Percentiles rank a stretch among this genome's conserved stretches.
These are phyloP conservation scores for Allophyes oxyacanthae DNA, from an alignment of 2,888 invertebrate species.

Conservation along the genomic window DNA sequence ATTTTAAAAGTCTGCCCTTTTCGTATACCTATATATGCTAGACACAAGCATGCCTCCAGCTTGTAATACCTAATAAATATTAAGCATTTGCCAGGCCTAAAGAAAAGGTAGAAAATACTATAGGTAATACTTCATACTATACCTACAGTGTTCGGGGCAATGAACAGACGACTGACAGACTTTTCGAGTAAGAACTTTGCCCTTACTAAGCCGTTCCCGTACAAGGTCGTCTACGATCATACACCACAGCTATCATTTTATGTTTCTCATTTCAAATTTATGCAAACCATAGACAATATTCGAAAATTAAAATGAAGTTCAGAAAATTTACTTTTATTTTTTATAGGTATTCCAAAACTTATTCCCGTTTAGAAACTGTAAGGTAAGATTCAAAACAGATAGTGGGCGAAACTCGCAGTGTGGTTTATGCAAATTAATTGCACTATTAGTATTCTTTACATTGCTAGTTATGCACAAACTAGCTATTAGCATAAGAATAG, in stretches of 20 bases:
- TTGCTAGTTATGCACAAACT: conserved; percentile 46
- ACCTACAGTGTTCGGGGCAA: conserved; percentile 25
- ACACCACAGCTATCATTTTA: conserved; percentile 23
- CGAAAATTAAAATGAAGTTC: not conserved
- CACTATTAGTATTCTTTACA: conserved; percentile 54
- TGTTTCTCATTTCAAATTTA: conserved; percentile 10
- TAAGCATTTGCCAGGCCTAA: too few species aligned
- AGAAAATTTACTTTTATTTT: too few species aligned
- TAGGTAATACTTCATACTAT: not conserved
- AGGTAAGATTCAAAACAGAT: conserved; percentile 7
- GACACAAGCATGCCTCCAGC: too few species aligned
- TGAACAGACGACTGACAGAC: conserved; percentile 44
- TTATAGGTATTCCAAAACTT: too few species aligned
- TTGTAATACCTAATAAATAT: too few species aligned
- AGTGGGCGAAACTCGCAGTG: conserved; percentile 27
- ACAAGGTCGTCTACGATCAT: conserved; percentile 44
- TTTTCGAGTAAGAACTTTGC: conserved; percentile 42
- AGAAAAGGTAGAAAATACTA: too few species aligned
- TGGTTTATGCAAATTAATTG: conserved; percentile 53
- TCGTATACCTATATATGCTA: too few species aligned
- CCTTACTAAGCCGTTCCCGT: conserved; percentile 34
- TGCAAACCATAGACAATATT: not conserved
- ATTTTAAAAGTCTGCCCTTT: too few species aligned
- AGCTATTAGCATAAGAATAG: conserved; percentile 54
- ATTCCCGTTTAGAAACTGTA: not conserved